Base-by-base conservation (phyloP, 2,888 invertebrate genomes). In the Ophion ventricosus region DNA sequence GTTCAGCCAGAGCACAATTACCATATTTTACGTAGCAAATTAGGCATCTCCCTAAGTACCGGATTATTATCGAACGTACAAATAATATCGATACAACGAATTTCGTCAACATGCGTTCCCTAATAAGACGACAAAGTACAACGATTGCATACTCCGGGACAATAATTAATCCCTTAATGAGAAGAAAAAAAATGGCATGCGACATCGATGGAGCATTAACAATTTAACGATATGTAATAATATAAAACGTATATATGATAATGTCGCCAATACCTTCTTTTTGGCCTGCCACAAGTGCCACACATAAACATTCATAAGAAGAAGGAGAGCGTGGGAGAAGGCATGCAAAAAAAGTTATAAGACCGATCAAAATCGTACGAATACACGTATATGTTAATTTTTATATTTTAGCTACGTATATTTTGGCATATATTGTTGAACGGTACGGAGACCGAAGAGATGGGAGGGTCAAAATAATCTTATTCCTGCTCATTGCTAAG, bases 221-320 rank as follows among this genome's bases (percentile, higher is more conserved):
- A 54, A 25, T 66, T 64, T 70, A 70, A 63, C 43, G 92, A 93
- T 92, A 92, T 91, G 91, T 67, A 49, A 67, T 26, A 91, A 67
- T 26, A 91, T 91, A 91, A 89, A 90, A 23, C 23, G 20, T 90
- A 86, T 91, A 92, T 93, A 91, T 93, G 90, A 92, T 92, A 90
- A 90, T 91, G 86, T 90, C 93, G 94, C 93, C 94, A 94, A 94
- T 95, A 95, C 95, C 95, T 95, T 95, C 93, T 95, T 95, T 94
- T 95, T 95, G 94, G 95, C 95, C 96, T 96, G 95, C 95, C 95
- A 95, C 94, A 94, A 95, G 95, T 95, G 95, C 96, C 96, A 96
- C 95, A 95, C 94, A 95, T 95, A 95, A 95, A 96, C 95, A 96
- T 96, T 95, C 95, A 96, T 95, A 95, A 95, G 95, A 95, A 49